Evolutionary conservation across 2,797 vertebrate species (phyloP), one percentile per base, ranked within the genome.

Genomic region (Hypotaenidia philippensis): DNA sequence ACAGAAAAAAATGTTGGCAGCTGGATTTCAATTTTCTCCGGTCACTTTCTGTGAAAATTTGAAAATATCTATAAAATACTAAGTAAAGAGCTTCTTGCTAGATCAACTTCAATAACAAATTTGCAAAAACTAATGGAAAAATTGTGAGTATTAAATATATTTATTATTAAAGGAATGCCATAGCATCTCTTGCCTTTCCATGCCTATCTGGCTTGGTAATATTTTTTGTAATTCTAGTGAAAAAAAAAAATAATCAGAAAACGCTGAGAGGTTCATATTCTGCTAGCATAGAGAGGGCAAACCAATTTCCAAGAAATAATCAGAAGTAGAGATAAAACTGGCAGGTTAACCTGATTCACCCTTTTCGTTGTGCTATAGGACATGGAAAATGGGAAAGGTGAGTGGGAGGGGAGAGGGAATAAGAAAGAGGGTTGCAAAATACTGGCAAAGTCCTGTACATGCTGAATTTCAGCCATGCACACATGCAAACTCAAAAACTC

Each of bases 401-500:
- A 45, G 12, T 8, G 10, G 11, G 22, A 52, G 2, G 20, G 15
- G 53, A 75, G 47, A 55, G 3, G 31, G 22, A 74, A 40, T 16
- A 66, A 64, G 55, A 77, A 47, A 38, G 8, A 26, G 4, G 1
- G 5, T 6, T 60, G 44, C 11, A 45, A 56, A 70, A 47, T 10
- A 1, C 47, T 60, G 47, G 17, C 14, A 26, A 81, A 71, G 13
- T 4, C 18, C 21, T 44, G 14, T 9, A 11, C 4, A 13, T 1
- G 1, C 10, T 31, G 52, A 5, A n/a, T 44, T 41, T 87, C 61
- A 74, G 34, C 15, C 7, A 63, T 19, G 23, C 38, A 11, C 4
- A 26, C 20, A 32, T 29, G 25, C 9, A 85, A 76, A 60, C 6
- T 13, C 47, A 72, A 34, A 10, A 52, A 15, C 0, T 0, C 0